Evolutionary conservation across 1,140 invertebrate genomes (phyloP), one percentile per base, ranked within the genome.

Genomic region (Halyomorpha halys): DNA sequence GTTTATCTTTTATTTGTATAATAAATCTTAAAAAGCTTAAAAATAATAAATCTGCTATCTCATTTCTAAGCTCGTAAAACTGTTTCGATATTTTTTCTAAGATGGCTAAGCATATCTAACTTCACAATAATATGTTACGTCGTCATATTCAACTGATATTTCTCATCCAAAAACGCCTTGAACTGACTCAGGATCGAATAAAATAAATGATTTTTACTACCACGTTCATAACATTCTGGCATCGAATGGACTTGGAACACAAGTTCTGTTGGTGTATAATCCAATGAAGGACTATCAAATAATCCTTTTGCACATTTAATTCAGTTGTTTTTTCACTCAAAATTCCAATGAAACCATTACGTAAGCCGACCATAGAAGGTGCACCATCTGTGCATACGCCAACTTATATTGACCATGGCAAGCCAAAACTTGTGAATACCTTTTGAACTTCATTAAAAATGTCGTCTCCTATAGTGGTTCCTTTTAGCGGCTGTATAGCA

Each of bases 341-440:
- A n/a, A n/a, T n/a, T n/a, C n/a, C n/a, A n/a, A n/a, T n/a, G n/a
- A n/a, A n/a, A n/a, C n/a, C n/a, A n/a, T n/a, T n/a, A n/a, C n/a
- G n/a, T n/a, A n/a, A n/a, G n/a, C n/a, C n/a, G n/a, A n/a, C n/a
- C n/a, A n/a, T n/a, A n/a, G n/a, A 44, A 44, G 44, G 9, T 44
- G 44, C 44, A 44, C 44, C 44, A 44, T 44, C 44, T 44, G 44
- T 44, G 44, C 44, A 44, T 44, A 44, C 44, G 9, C 44, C 44
- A 16, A 44, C 44, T 44, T 11, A 44, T 44, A 11, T 44, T 44
- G 44, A 44, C 44, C 16, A 44, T 44, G 44, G 44, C 44, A 44
- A 44, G 44, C 44, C 44, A 44, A 44, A 44, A 44, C 44, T 44
- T 44, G 44, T 44, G 44, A 44, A 44, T 44, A 44, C 44, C n/a